phyloP scores from a whole-genome alignment of 92 coral and sea anemone species.

The Siderastrea radians region DNA sequence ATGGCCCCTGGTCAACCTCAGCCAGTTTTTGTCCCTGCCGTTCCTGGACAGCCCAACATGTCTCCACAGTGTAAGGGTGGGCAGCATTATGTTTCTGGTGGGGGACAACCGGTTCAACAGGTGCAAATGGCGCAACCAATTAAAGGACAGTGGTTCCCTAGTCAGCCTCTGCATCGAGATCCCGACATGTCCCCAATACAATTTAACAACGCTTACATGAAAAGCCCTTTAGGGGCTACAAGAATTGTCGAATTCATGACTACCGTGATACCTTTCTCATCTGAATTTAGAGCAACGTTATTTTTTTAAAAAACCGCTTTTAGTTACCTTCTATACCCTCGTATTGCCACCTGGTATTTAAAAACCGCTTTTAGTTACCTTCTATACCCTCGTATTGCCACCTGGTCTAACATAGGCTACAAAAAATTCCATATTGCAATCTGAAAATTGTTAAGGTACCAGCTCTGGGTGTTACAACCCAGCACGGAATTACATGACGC shows the following conservation, averaged over 20 bases:
- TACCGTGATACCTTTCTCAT: neutral
- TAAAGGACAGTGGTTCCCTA: too few species aligned
- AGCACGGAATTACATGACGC: too few species aligned
- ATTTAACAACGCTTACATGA: neutral
- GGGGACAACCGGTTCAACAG: constrained; percentile 7
- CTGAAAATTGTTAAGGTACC: too few species aligned
- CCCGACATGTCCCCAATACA: neutral
- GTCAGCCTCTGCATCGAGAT: neutral
- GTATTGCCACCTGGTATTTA: too few species aligned
- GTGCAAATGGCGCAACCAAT: neutral
- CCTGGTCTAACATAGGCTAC: too few species aligned
- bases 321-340: too few species aligned
- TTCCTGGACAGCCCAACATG: constrained; percentile 1
- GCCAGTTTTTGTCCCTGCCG: neutral
- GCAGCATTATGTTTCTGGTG: neutral
- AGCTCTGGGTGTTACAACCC: too few species aligned
- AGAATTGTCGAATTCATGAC: neutral
- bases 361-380: too few species aligned
- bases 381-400: too few species aligned
- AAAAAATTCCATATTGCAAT: too few species aligned
- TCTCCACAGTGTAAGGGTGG: constrained; percentile 7
- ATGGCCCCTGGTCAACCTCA: constrained; percentile 17
- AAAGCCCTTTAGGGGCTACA: neutral
- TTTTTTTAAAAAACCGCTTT: too few species aligned
- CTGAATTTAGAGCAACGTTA: too few species aligned